Base-by-base conservation (phyloP, 92 coral and sea anemone genomes). In the Parazoanthus darwini region DNA sequence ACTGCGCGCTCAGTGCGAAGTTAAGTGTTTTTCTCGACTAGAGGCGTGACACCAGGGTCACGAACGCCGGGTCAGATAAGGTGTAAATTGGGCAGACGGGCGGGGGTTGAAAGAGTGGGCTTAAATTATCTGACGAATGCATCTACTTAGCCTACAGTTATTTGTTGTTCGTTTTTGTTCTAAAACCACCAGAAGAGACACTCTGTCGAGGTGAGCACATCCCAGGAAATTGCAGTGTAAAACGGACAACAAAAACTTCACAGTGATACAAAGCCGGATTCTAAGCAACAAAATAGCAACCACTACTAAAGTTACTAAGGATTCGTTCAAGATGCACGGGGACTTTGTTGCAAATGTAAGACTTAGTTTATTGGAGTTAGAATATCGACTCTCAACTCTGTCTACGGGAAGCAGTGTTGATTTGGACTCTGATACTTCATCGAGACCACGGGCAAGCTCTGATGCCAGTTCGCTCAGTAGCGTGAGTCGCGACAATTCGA, bases 371-470 rank as follows among this genome's bases (percentile, higher is more conserved):
- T 8, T 84, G 46, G 78, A 70, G 43, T 26, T 84, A 72, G 87
- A 84, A 22, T 43, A 70, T 73, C 66, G 78, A 20, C 87, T 84
- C 33, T 84, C 78, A 23, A 16, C 79, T 72, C 87, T 84, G 25
- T 84, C 79, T 20, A 84, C 87, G 13, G 87, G 87, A 71, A 84
- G 87, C 66, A 84, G 87, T 48, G 79, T 84, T 18, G 87, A 84
- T 1, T 72, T 46, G 9, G 87, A 84, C 42, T 39, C 42, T 2
- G 87, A 83, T 3, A 44, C 56, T 1, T 1, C 77, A 7, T 11
- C 44, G 33, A 72, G 87, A 46, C 42, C 43, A 36, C 66, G 87
- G 44, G 66, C 87, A 71, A 73, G 44, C 6, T 84, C 87, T 26
- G 59, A 84, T 18, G 29, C 78, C 14, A 84, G 87, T 35, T 46